Evolutionary conservation across 2,113 vertebrate genomes (phyloP).

Genomic region (Pardalotus punctatus): DNA sequence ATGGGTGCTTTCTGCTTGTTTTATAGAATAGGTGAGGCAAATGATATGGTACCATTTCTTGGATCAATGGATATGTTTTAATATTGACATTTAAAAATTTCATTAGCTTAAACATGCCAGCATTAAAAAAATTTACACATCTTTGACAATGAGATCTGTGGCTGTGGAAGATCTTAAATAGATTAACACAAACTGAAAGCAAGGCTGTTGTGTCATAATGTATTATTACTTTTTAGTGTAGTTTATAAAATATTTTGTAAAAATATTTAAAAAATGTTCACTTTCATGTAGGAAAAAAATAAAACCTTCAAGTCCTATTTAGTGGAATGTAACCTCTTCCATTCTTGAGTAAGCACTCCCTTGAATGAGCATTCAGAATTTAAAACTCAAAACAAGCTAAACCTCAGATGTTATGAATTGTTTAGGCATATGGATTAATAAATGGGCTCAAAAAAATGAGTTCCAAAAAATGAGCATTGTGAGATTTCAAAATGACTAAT

Average conservation of each 20-base stretch:
- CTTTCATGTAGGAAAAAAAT: background rate
- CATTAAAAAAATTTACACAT: background rate
- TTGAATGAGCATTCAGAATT: background rate
- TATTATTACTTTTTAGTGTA: background rate
- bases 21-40: background rate
- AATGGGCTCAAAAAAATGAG: background rate
- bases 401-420: background rate
- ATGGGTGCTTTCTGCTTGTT: background rate
- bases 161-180: background rate
- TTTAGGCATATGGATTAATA: background rate
- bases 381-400: background rate
- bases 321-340: background rate
- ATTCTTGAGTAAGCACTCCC: background rate
- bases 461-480: background rate
- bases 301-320: background rate
- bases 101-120: background rate
- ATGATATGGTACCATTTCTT: background rate
- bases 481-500: background rate
- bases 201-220: background rate
- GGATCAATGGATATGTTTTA: constrained; percentile 18
- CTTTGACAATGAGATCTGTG: background rate
- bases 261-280: background rate
- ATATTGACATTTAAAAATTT: background rate
- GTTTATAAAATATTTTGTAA: background rate
- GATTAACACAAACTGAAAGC: background rate